Evolutionary conservation across 2,113 vertebrate species (phyloP).

Genomic region (Gadus chalcogrammus): DNA sequence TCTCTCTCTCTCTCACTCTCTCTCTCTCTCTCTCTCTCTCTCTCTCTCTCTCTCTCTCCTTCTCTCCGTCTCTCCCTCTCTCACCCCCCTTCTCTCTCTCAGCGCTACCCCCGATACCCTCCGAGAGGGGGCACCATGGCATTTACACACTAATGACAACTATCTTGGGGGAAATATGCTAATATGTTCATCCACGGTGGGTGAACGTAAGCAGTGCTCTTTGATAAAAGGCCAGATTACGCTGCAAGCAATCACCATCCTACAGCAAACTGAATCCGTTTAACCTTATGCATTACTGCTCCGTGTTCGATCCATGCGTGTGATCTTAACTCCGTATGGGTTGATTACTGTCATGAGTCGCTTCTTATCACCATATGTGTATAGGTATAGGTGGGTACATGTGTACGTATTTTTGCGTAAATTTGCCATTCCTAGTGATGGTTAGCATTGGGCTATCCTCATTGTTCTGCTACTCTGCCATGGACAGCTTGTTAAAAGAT

Average conservation of each 20-base stretch:
- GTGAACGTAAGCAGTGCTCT: slow-evolving; percentile 62
- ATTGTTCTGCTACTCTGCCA: too few relatives aligned
- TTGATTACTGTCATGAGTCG: background rate
- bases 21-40: slow-evolving; percentile 2
- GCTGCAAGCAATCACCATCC: slow-evolving; percentile 57
- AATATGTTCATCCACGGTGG: slow-evolving; percentile 48
- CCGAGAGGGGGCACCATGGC: slow-evolving; percentile 49
- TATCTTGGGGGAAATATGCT: slow-evolving; percentile 64
- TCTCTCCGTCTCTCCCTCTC: background rate
- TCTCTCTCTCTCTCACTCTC: background rate
- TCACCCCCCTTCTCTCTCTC: slow-evolving; percentile 16
- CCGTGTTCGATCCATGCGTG: slow-evolving; percentile 36
- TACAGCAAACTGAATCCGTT: slow-evolving; percentile 57
- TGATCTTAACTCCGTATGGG: slow-evolving; percentile 7
- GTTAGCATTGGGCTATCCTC: too few relatives aligned
- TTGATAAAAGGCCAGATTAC: slow-evolving; percentile 66
- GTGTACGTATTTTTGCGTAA: background rate
- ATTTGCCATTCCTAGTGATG: too few relatives aligned
- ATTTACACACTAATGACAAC: slow-evolving; percentile 68
- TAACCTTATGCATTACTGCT: slow-evolving; percentile 39
- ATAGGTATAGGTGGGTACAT: background rate
- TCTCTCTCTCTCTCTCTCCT: slow-evolving; percentile 9
- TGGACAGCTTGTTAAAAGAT: too few relatives aligned
- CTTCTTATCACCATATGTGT: too few relatives aligned
- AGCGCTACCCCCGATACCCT: slow-evolving; percentile 40